Evolutionary conservation across 1,140 invertebrate genomes (phyloP), one percentile per base, ranked within the genome.

Genomic region (Tetranychus cinnabarinus): DNA sequence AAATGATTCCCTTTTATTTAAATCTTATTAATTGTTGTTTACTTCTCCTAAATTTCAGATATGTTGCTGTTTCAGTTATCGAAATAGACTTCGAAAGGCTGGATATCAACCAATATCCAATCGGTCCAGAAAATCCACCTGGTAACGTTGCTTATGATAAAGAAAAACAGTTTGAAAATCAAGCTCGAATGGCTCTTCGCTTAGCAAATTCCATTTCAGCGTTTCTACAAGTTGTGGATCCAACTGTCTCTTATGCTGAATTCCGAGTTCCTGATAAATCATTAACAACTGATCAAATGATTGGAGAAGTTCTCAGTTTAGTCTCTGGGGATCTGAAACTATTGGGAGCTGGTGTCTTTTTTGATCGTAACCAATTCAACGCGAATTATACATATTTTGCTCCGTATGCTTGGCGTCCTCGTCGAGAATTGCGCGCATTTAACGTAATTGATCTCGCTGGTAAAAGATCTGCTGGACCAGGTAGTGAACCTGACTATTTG

Each of bases 11-110:
- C 46, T 47, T 2, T n/a, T 47, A 23, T 23, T 23, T 23, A 23
- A 55, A 34, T 58, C 58, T 34, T 42, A 59, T 59, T 56, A 46
- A 67, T 62, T 63, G 52, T 42, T 58, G 46, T 59, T 55, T 56
- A 70, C 73, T 64, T 65, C 47, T 63, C 2, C 31, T 15, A 3
- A 3, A 47, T 62, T 66, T 35, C 64, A 92, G 88, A 65, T 93
- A 95, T 70, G 91, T 91, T 2, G 92, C 86, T 35, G 82, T 85
- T 56, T 80, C 86, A 0, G 88, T 95, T 0, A 79, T 95, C 70
- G 91, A 97, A 79, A 86, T 95, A 79, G 92, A 98, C 70, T 92
- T 90, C 76, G 89, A 97, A 64, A 78, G 91, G 68, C 88, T 97
- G 74, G 92, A 97, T 72, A 91, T 97, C 71, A 97, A 97, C 76